These are phyloP conservation scores for Linnaemya vulpina DNA, from an alignment of 2,888 invertebrate genomes.

Conservation along the genomic window DNA sequence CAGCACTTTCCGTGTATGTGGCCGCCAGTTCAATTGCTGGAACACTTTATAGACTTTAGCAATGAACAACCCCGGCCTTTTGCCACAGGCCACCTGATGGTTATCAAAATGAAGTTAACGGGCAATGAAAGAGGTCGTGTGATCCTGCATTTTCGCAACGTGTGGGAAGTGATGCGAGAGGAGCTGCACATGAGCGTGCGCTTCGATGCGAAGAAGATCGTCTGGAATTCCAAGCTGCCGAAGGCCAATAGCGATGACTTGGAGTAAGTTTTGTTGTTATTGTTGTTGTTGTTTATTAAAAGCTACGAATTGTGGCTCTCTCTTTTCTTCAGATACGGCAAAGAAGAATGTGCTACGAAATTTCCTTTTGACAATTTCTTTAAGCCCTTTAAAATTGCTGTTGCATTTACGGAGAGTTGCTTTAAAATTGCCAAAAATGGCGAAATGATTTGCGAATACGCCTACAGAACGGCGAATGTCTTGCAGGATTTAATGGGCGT, in stretches of 20 bases:
- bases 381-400: slow-evolving; percentile 56
- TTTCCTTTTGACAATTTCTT: slow-evolving; percentile 61
- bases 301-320: too few relatives aligned
- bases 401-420: slow-evolving; percentile 49
- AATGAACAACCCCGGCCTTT: slow-evolving; percentile 58
- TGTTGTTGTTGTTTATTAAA: neutral
- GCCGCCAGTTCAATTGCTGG: slow-evolving; percentile 59
- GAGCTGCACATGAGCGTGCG: slow-evolving; percentile 64
- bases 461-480: slow-evolving; percentile 50
- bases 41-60: slow-evolving; percentile 50
- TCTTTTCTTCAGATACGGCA: slow-evolving; percentile 51
- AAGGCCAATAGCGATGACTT: slow-evolving; percentile 41
- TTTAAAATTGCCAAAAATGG: slow-evolving; percentile 67
- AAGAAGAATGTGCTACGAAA: slow-evolving; percentile 29
- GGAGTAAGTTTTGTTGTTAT: slow-evolving; percentile 36
- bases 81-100: slow-evolving; percentile 48
- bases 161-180: slow-evolving; percentile 48
- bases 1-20: slow-evolving; percentile 60
- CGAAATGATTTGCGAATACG: slow-evolving; percentile 43
- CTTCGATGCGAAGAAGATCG: slow-evolving; percentile 47
- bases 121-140: slow-evolving; percentile 61
- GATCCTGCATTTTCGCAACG: slow-evolving; percentile 60
- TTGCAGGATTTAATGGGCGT: slow-evolving; percentile 53
- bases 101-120: slow-evolving; percentile 48
- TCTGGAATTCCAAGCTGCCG: slow-evolving; percentile 55